phyloP scores from a whole-genome alignment of 2,113 vertebrate genomes.

The Micromys minutus region DNA sequence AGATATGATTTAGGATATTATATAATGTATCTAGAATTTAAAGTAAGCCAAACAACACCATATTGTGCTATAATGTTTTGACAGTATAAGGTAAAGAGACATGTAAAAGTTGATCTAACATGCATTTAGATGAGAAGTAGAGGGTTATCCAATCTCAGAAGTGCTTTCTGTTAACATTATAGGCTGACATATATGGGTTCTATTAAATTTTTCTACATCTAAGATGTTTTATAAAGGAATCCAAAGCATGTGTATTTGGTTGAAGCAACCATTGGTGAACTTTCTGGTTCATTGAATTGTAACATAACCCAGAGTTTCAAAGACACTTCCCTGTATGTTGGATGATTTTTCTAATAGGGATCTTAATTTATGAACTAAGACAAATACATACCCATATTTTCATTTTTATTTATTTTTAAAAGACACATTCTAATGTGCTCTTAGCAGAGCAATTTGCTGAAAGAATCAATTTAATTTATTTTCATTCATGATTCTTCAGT shows the following conservation, averaged over 20 bases:
- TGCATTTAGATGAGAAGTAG: neutral
- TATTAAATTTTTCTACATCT: neutral
- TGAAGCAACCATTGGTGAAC: neutral
- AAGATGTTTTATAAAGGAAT: conserved; percentile 37
- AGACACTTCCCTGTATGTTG: conserved; percentile 25
- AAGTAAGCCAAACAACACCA: neutral
- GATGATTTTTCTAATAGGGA: conserved; percentile 1
- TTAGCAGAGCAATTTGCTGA: conserved; percentile 63
- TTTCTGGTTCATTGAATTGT: neutral
- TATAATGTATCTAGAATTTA: neutral
- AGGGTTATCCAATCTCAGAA: neutral
- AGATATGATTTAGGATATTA: neutral
- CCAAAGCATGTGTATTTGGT: neutral
- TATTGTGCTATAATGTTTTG: neutral
- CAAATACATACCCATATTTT: conserved; percentile 22
- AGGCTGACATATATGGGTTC: neutral
- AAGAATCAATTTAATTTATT: conserved; percentile 76
- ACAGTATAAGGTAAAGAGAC: neutral
- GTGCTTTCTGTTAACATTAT: neutral
- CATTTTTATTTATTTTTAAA: conserved; percentile 45
- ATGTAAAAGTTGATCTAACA: neutral
- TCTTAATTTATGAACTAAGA: conserved; percentile 14
- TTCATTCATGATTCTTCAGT: conserved; percentile 72
- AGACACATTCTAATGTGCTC: neutral
- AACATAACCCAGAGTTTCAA: neutral